phyloP scores from a whole-genome alignment of 2,797 vertebrate species.

The Falco cherrug region DNA sequence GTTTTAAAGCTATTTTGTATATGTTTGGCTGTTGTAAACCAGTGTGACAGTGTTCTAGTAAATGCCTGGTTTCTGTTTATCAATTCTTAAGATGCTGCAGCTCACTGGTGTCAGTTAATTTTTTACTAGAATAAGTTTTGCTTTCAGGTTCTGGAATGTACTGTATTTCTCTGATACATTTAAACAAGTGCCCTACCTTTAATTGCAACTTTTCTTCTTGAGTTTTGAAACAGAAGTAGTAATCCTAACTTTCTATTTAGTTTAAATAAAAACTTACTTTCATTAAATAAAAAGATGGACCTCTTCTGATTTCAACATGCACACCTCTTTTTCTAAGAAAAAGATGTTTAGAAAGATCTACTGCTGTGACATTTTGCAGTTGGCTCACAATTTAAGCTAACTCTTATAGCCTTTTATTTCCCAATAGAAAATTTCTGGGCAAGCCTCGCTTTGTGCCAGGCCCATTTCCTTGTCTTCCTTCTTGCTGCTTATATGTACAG shows the following conservation, averaged over 20 bases:
- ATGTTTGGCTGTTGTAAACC: background rate
- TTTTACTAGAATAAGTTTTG: background rate
- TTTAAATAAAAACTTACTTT: background rate
- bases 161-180: background rate
- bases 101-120: background rate
- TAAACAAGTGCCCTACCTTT: too few relatives aligned
- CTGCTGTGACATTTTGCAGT: background rate
- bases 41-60: background rate
- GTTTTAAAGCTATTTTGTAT: background rate
- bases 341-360: background rate
- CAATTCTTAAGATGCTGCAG: background rate
- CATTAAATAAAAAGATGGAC: background rate
- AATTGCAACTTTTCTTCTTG: background rate
- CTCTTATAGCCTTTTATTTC: background rate
- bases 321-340: background rate
- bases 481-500: background rate
- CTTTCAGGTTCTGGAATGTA: slow-evolving; percentile 11
- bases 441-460: background rate
- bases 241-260: background rate
- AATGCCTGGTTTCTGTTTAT: background rate
- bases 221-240: background rate
- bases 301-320: background rate
- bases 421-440: background rate
- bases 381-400: background rate
- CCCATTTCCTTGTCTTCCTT: background rate